Conservation (phyloP, 2,888 invertebrate genomes). For the Agrilus mali region DNA sequence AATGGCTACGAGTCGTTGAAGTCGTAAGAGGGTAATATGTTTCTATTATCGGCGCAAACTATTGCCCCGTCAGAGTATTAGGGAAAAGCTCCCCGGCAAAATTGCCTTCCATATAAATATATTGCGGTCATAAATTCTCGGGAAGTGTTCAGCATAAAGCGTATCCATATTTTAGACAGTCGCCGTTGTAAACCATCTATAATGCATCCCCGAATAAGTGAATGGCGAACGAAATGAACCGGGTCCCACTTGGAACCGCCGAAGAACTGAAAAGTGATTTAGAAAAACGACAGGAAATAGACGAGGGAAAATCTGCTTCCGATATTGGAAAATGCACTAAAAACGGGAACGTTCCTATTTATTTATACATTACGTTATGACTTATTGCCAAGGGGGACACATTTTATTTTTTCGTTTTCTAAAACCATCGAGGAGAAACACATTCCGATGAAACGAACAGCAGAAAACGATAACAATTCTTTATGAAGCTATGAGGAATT, state of each 20-base stretch:
- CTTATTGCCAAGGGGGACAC: no score
- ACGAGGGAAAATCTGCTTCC: not conserved
- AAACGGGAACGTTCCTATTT: not conserved
- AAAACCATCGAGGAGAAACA: no score
- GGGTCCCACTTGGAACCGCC: no score
- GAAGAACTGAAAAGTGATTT: no score
- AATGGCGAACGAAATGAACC: no score
- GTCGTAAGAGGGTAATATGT: slow-evolving; percentile 37
- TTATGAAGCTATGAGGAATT: no score
- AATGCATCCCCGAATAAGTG: no score
- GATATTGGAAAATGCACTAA: not conserved
- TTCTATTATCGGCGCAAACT: slow-evolving; percentile 37
- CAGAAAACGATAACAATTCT: no score
- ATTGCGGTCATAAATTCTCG: slow-evolving; percentile 35
- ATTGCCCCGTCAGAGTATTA: slow-evolving; percentile 27
- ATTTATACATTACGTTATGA: no score
- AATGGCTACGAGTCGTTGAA: slow-evolving; percentile 35
- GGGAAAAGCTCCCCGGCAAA: slow-evolving; percentile 28
- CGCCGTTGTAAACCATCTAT: slow-evolving; percentile 2
- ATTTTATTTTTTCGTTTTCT: no score
- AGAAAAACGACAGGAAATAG: not conserved
- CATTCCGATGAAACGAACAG: no score
- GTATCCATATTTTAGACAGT: slow-evolving; percentile 34
- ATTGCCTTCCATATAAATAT: slow-evolving; percentile 39
- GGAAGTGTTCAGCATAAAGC: slow-evolving; percentile 34